phyloP scores from a whole-genome alignment of 2,888 invertebrate species.

The Anarsia innoxiella region DNA sequence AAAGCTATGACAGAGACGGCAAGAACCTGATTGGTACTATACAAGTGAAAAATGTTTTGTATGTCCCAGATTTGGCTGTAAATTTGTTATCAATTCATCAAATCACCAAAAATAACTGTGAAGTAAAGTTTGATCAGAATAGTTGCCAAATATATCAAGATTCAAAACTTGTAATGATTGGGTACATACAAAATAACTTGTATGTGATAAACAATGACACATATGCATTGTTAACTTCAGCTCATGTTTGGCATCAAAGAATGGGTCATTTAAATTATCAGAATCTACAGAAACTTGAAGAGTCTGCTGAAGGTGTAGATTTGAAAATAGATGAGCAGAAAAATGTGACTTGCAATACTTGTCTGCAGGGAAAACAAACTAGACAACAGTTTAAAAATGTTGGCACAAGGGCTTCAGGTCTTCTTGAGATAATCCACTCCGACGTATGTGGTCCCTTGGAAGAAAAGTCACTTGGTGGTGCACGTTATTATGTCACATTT shows the following conservation, averaged over 20 bases:
- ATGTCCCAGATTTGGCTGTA: slow-evolving; percentile 15
- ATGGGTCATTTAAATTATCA: background rate
- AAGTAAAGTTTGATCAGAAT: slow-evolving; percentile 8
- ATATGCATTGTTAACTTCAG: background rate
- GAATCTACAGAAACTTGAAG: background rate
- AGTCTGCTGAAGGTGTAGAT: slow-evolving; percentile 13
- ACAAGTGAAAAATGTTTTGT: slow-evolving; percentile 12
- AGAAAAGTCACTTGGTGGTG: slow-evolving; percentile 7
- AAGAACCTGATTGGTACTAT: slow-evolving; percentile 15
- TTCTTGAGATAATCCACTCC: slow-evolving; percentile 13
- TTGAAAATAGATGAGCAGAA: slow-evolving; percentile 9
- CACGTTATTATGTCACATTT: slow-evolving; percentile 9
- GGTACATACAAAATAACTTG: slow-evolving; percentile 13
- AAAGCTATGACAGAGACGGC: slow-evolving; percentile 6
- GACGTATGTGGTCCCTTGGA: slow-evolving; percentile 15
- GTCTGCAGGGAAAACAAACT: slow-evolving; percentile 26
- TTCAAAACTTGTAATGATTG: slow-evolving; percentile 7
- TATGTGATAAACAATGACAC: background rate
- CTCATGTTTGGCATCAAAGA: background rate
- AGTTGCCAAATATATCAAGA: slow-evolving; percentile 11
- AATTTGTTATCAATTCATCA: slow-evolving; percentile 16
- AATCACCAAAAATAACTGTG: slow-evolving; percentile 13
- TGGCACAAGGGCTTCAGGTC: slow-evolving; percentile 17
- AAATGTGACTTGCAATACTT: slow-evolving; percentile 14
- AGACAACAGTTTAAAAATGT: slow-evolving; percentile 23